These are phyloP conservation scores for Lasioglossum leucozonium DNA, from an alignment of 2,888 invertebrate genomes.

Conservation along the genomic window DNA sequence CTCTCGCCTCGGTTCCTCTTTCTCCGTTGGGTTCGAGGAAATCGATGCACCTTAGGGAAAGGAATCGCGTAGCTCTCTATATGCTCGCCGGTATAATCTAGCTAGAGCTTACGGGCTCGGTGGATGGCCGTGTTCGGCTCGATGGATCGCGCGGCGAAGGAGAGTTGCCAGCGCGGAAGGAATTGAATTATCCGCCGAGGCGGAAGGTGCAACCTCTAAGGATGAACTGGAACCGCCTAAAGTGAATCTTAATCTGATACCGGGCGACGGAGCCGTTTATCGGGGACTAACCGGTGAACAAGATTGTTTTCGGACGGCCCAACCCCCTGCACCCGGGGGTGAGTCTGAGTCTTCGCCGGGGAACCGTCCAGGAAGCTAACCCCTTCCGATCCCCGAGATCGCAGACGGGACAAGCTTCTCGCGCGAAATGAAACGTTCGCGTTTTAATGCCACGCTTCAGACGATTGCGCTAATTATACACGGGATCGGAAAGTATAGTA, in stretches of 20 bases:
- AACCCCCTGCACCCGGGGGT: neutral
- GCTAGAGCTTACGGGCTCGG: constrained; percentile 64
- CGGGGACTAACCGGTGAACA: constrained; percentile 59
- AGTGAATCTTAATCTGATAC: constrained; percentile 76
- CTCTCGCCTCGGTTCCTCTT: neutral
- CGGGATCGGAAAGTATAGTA: neutral
- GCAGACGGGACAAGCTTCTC: neutral
- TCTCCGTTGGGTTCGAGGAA: constrained; percentile 74
- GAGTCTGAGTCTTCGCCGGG: neutral
- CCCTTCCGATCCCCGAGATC: neutral
- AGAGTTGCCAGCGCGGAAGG: constrained; percentile 80
- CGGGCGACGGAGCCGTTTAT: constrained; percentile 66
- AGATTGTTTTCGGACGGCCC: constrained; percentile 36
- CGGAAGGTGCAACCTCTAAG: constrained; percentile 82
- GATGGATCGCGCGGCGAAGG: constrained; percentile 66
- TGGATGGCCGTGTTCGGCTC: constrained; percentile 53
- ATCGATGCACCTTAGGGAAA: constrained; percentile 83
- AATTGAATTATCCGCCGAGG: constrained; percentile 84
- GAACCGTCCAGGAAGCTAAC: neutral
- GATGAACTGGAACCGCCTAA: constrained; percentile 74
- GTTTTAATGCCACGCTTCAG: neutral
- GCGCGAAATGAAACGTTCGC: neutral
- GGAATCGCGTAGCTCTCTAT: constrained; percentile 70
- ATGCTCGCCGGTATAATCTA: constrained; percentile 65
- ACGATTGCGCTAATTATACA: neutral